These are phyloP conservation scores for Aquatica leii DNA, from an alignment of 2,888 invertebrate genomes.

Conservation along the genomic window DNA sequence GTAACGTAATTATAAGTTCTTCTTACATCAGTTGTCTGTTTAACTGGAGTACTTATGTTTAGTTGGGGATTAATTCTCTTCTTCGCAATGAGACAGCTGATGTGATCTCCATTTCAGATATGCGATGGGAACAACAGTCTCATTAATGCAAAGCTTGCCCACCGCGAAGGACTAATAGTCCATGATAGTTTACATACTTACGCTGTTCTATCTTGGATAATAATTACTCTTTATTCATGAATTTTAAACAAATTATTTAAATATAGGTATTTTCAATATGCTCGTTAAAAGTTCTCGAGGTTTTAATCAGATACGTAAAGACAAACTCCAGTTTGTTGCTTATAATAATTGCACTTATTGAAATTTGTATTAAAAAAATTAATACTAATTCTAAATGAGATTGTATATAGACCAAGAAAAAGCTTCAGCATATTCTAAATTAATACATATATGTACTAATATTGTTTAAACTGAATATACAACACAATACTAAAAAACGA, in stretches of 20 bases:
- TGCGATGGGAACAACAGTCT: slow-evolving; percentile 54
- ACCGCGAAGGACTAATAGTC: slow-evolving; percentile 45
- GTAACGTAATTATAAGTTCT: slow-evolving; percentile 27
- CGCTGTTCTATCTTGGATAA: slow-evolving; percentile 21
- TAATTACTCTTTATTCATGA: slow-evolving; percentile 27
- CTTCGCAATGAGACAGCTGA: slow-evolving; percentile 53
- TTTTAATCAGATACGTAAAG: no score
- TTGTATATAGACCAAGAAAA: no score
- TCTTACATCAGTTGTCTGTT: slow-evolving; percentile 30
- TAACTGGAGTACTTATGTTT: slow-evolving; percentile 28
- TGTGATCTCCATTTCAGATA: slow-evolving; percentile 55
- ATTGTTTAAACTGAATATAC: no score
- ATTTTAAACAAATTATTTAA: slow-evolving; percentile 28
- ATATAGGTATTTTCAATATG: slow-evolving; percentile 16
- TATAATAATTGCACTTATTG: no score
- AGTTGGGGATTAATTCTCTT: slow-evolving; percentile 52
- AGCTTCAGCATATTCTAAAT: no score
- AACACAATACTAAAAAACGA: no score
- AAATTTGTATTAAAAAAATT: no score
- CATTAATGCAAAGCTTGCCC: slow-evolving; percentile 55
- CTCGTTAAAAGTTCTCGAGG: no score
- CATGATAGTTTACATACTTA: slow-evolving; percentile 36
- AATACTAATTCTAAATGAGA: no score
- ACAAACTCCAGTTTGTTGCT: no score
- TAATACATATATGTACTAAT: no score